Conservation (phyloP, 2,888 invertebrate genomes). For the Petrolisthes cinctipes region DNA sequence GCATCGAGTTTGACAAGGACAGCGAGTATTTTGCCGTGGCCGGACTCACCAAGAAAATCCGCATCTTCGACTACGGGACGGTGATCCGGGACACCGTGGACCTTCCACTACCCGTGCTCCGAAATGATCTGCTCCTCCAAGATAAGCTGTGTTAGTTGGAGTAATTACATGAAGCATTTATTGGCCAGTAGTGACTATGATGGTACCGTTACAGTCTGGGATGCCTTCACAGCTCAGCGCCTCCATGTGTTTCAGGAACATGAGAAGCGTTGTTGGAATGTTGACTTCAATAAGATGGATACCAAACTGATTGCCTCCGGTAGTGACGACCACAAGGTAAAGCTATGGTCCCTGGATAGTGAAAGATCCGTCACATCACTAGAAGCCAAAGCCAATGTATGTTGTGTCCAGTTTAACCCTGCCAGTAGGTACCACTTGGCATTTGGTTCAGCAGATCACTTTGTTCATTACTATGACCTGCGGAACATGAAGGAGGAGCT, state of each 20-base stretch:
- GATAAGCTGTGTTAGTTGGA: slow-evolving; percentile 95
- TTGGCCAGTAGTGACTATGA: slow-evolving; percentile 94
- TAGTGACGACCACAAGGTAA: slow-evolving; percentile 92
- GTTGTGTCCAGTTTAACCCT: slow-evolving; percentile 93
- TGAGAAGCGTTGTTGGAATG: slow-evolving; percentile 95
- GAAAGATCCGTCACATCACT: slow-evolving; percentile 88
- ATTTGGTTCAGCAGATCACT: slow-evolving; percentile 96
- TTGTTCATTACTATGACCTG: slow-evolving; percentile 95
- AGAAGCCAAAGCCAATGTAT: slow-evolving; percentile 94
- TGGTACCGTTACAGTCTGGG: slow-evolving; percentile 94
- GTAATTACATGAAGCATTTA: slow-evolving; percentile 88
- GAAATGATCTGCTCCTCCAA: slow-evolving; percentile 94
- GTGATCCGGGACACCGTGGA: slow-evolving; percentile 88
- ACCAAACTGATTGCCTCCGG: slow-evolving; percentile 91
- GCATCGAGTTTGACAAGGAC: slow-evolving; percentile 96
- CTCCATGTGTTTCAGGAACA: slow-evolving; percentile 79
- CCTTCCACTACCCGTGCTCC: slow-evolving; percentile 88
- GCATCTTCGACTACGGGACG: slow-evolving; percentile 89
- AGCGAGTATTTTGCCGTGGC: slow-evolving; percentile 96
- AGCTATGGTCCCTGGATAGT: slow-evolving; percentile 90
- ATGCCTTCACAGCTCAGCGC: slow-evolving; percentile 81
- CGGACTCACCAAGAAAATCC: slow-evolving; percentile 93
- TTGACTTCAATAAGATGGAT: slow-evolving; percentile 93
- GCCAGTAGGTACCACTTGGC: slow-evolving; percentile 88
- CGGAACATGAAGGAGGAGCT: slow-evolving; percentile 82